Percentiles rank a stretch among this genome's conserved stretches.
Evolutionary conservation across 1,140 invertebrate genomes (phyloP).

Genomic region (Coboldia fuscipes): DNA sequence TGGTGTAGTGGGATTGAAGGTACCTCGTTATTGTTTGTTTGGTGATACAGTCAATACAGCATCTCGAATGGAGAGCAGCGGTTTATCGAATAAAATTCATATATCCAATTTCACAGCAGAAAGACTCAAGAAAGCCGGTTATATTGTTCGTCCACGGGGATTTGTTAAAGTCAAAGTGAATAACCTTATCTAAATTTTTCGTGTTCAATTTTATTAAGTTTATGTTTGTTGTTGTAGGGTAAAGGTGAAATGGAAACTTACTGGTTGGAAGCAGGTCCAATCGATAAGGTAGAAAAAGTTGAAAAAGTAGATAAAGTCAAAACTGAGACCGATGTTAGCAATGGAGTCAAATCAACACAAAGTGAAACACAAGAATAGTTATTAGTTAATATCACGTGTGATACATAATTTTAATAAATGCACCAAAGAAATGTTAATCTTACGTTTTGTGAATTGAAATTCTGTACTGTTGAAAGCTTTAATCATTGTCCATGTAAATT

Average conservation of each 20-base stretch:
- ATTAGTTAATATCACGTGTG: not conserved
- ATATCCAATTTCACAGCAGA: slow-evolving; percentile 17
- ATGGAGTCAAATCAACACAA: not conserved
- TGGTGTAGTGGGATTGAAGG: slow-evolving; percentile 52
- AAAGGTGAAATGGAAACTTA: slow-evolving; percentile 76
- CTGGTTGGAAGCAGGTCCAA: slow-evolving; percentile 37
- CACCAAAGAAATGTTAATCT: too few species aligned
- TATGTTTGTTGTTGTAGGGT: slow-evolving; percentile 30
- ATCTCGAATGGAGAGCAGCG: slow-evolving; percentile 47
- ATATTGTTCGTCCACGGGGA: slow-evolving; percentile 39
- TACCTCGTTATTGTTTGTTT: slow-evolving; percentile 57
- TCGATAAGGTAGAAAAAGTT: not conserved
- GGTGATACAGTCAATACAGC: slow-evolving; percentile 78
- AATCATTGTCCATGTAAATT: too few species aligned
- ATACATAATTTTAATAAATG: not conserved
- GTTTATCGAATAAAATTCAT: slow-evolving; percentile 19
- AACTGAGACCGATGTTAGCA: not conserved
- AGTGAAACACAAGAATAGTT: not conserved
- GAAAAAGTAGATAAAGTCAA: not conserved
- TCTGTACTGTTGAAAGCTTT: too few species aligned
- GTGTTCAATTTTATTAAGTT: slow-evolving; percentile 4
- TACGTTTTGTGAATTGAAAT: too few species aligned
- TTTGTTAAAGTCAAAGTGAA: slow-evolving; percentile 52
- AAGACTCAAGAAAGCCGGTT: slow-evolving; percentile 23
- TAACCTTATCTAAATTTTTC: slow-evolving; percentile 4